Base-by-base conservation (phyloP, 2,113 vertebrate species). In the Rafetus swinhoei region DNA sequence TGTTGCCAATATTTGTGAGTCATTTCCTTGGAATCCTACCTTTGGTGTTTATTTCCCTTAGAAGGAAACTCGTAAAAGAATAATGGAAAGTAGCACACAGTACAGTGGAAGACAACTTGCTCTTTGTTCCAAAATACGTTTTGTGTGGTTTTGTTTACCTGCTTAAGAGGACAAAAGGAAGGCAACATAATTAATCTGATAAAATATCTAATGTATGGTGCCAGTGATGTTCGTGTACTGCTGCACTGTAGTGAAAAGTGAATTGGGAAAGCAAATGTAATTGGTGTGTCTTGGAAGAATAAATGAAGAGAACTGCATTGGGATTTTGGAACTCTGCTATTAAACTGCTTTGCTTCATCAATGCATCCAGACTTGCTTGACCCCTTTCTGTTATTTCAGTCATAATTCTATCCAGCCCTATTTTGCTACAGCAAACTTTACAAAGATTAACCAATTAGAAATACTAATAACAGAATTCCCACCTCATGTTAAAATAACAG, bases 11-110 rank as follows among this genome's bases (percentile, higher is more conserved):
- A 98, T 97, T 98, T 97, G 98, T 98, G 98, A 99, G 98, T 98
- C 98, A 98, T 97, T 97, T 97, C 98, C 98, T 98, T 98, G 98
- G 98, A 99, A 99, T 99, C 97, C 98, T 98, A 99, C 98, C 98
- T 99, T 99, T 97, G 98, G 97, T 98, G 97, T 98, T 98, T 98
- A 98, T 98, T 99, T 99, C 98, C 98, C 98, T 98, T 98, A 98
- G 98, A 99, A 98, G 98, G 98, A 98, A 98, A 98, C 98, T 98
- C 98, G 98, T 98, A 97, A 98, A 98, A 98, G 97, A 97, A 96
- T 96, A 97, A 12, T 89, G 85, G 93, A 97, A 97, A 97, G 96
- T 95, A 97, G 96, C 90, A 82, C 94, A 94, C 69, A 81, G 96
- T 87, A 92, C 93, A 95, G 82, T 89, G 90, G 95, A 92, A 98